Evolutionary conservation across 2,888 invertebrate species (phyloP), one percentile per base, ranked within the genome.

Genomic region (Thysanoteuthis rhombus): DNA sequence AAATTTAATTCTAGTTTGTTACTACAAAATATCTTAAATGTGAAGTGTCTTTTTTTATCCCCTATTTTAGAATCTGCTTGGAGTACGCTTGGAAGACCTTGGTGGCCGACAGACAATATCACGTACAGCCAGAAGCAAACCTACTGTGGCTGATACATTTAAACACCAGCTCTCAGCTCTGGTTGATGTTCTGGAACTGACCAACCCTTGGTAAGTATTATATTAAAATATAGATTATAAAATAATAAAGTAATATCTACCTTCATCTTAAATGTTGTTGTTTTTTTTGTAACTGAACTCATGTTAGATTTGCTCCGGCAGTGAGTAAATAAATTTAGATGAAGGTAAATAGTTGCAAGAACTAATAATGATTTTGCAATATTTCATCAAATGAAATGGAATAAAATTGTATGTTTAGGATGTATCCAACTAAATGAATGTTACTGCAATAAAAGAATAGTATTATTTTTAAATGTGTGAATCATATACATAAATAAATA

Each of bases 131-230:
- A 94, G 96, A 39, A 95, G 95, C 52, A 96, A 96, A 94, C 96
- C 96, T 75, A 96, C 96, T 8, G 96, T 96, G 28, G 96, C 96
- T 25, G 96, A 96, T 94, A 96, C 96, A 89, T 96, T 96, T 94
- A 96, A 96, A 93, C 96, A 96, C 93, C 96, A 96, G 95, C 95
- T 96, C 92, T 96, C 96, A 94, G 96, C 96, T 93, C 95, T 96
- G 93, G 96, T 96, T 16, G 96, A 96, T 94, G 95, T 96, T n/a
- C 94, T 96, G 40, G 95, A 95, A 45, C 94, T 95, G 25, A 96
- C 96, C 36, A 96, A 96, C 92, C 96, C 96, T 45, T 96, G 96
- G 96, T 96, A 94, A 93, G 95, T 92, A 75, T 32, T 42, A 36
- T 8, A 36, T 90, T 39, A 32, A 40, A 90, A 39, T 32, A 25